Evolutionary conservation across 2,888 invertebrate species (phyloP), one percentile per base, ranked within the genome.

Genomic region (Aphodius sticticus): DNA sequence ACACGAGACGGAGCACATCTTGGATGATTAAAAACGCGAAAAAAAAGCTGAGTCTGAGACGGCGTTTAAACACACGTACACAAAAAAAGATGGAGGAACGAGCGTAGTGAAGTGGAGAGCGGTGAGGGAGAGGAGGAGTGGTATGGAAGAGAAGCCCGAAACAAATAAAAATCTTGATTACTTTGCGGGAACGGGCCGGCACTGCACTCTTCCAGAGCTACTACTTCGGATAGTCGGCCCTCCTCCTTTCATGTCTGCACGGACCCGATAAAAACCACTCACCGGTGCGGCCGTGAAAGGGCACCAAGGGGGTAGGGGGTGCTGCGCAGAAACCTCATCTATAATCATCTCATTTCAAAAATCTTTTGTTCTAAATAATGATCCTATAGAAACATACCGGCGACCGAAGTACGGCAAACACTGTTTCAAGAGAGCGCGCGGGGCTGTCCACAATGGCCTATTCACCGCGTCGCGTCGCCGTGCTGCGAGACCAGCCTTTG

Each of bases 331-430:
- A 85, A 86, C 87, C 87, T 86, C 88, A 87, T 88, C 88, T 86
- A 87, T 88, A 88, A 88, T 88, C 88, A 88, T 88, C 88, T 88
- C 88, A 87, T 89, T 89, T 88, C 87, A 86, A 85, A 85, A 87
- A 87, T 87, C 89, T 88, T 89, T 89, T 89, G 89, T 89, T 88
- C 88, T 85, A 87, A 88, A 88, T 88, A 89, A 88, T 88, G 88
- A 89, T 88, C 86, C 88, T 84, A 87, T 82, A 82, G 81, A 82
- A 82, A 80, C 74, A 78, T 79, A 77, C 72, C 79, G 76, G 70
- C 78, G 79, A 72, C 74, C 76, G 26, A 83, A 85, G 85, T 84
- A 85, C 85, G 85, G 84, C 86, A 85, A 86, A 86, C 85, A 85
- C 83, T 84, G 85, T 86, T 85, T 86, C 85, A 84, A 85, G 85